These are phyloP conservation scores for Drosophila dunni DNA, from an alignment of 1,140 invertebrate genomes.

Conservation along the genomic window DNA sequence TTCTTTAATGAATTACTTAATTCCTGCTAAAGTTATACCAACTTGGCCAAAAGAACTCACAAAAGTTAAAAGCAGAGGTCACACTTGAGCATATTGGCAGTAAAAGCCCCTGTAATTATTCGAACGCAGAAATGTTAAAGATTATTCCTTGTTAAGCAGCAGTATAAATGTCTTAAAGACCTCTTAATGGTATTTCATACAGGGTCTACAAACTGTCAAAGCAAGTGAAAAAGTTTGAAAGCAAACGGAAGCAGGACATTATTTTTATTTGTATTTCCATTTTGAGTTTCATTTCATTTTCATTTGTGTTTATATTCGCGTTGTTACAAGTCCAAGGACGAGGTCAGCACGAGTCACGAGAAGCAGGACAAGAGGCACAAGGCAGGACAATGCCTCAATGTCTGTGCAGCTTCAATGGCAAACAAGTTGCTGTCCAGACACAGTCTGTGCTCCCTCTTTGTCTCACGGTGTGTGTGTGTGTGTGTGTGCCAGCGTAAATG, in stretches of 20 bases:
- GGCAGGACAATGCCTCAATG: slow-evolving; percentile 34
- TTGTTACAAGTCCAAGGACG: slow-evolving; percentile 40
- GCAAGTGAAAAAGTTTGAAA: slow-evolving; percentile 54
- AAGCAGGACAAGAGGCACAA: not conserved
- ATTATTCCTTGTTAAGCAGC: too few relatives aligned
- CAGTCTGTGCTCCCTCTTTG: not conserved
- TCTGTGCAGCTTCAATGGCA: slow-evolving; percentile 41
- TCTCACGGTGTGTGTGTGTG: slow-evolving; percentile 6
- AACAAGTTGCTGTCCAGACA: slow-evolving; percentile 53
- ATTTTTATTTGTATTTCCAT: slow-evolving; percentile 63
- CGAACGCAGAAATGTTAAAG: too few relatives aligned
- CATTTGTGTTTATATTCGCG: slow-evolving; percentile 22
- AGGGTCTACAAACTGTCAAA: slow-evolving; percentile 36
- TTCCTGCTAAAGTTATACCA: too few relatives aligned
- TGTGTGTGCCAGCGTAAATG: slow-evolving; percentile 67
- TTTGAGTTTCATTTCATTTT: slow-evolving; percentile 41
- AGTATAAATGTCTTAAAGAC: too few relatives aligned
- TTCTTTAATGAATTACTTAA: too few relatives aligned
- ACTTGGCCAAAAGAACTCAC: too few relatives aligned
- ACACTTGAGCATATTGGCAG: too few relatives aligned
- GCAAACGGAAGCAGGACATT: slow-evolving; percentile 75
- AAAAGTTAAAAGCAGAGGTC: too few relatives aligned
- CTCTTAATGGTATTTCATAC: too few relatives aligned
- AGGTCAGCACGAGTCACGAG: slow-evolving; percentile 16
- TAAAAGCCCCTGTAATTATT: too few relatives aligned